Percentiles rank a stretch among this genome's conserved stretches.
Conservation (phyloP, 2,113 vertebrate species). For the Barbus barbus region DNA sequence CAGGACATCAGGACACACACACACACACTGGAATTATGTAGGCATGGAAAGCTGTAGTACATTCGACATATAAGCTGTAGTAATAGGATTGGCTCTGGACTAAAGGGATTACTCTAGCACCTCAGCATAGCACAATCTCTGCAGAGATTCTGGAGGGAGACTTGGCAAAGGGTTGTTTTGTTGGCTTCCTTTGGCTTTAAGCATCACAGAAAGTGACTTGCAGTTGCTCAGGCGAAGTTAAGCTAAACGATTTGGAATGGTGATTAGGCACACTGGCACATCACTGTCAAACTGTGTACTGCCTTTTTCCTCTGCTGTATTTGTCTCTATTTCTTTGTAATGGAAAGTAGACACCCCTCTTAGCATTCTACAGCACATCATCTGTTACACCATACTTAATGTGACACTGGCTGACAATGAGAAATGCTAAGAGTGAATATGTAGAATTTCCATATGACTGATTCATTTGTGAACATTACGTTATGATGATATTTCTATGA, state of each 20-base stretch:
- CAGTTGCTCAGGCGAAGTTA: slow-evolving; percentile 2
- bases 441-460: too few species aligned
- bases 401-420: too few species aligned
- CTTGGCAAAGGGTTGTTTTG: slow-evolving; percentile 18
- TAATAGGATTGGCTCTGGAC: slow-evolving; percentile 44
- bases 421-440: too few species aligned
- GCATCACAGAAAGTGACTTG: not conserved
- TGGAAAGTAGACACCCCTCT: not conserved
- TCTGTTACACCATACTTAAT: too few species aligned
- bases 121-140: not conserved
- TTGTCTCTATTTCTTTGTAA: not conserved
- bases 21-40: not conserved
- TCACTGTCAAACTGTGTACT: not conserved
- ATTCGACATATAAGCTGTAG: not conserved
- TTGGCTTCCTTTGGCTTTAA: not conserved
- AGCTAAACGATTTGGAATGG: slow-evolving; percentile 12
- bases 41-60: slow-evolving; percentile 5
- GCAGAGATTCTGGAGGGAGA: not conserved
- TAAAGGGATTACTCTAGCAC: slow-evolving; percentile 34
- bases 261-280: not conserved
- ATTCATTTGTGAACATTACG: too few species aligned
- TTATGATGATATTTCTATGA: too few species aligned
- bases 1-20: too few species aligned
- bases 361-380: too few species aligned
- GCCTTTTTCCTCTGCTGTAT: not conserved